Percentiles rank a stretch among this genome's conserved stretches.
These are phyloP conservation scores for Meteorus sp. DNA, from an alignment of 1,140 invertebrate species.

Conservation along the genomic window DNA sequence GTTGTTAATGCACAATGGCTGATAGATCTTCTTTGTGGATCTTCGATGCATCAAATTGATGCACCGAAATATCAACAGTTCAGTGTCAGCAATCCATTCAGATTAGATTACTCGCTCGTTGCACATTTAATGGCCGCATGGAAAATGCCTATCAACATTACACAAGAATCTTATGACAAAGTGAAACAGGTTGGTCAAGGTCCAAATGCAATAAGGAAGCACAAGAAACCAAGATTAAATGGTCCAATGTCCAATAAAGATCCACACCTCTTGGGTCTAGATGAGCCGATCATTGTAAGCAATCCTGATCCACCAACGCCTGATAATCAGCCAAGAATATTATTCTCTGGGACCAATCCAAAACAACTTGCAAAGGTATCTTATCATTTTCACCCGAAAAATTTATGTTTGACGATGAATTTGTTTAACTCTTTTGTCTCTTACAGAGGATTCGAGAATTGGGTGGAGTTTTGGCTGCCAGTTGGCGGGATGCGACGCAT, in stretches of 20 bases:
- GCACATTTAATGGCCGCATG: constrained; percentile 90
- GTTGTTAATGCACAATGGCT: constrained; percentile 93
- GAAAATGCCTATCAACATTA: constrained; percentile 88
- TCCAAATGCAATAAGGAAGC: constrained; percentile 55
- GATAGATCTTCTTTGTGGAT: constrained; percentile 89
- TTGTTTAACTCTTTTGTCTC: constrained; percentile 1
- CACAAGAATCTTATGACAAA: constrained; percentile 81
- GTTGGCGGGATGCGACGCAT: constrained; percentile 79
- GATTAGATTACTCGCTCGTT: constrained; percentile 83
- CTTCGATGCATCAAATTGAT: constrained; percentile 80
- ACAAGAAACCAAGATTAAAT: constrained; percentile 55
- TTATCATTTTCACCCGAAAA: constrained; percentile 2
- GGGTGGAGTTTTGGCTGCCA: constrained; percentile 75
- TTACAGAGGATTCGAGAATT: constrained; percentile 72
- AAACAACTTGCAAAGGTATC: constrained; percentile 55
- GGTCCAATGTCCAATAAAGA: constrained; percentile 50
- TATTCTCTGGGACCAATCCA: constrained; percentile 59
- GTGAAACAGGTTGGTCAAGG: constrained; percentile 67
- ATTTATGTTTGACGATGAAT: not conserved
- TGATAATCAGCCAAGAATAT: constrained; percentile 55
- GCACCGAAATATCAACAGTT: constrained; percentile 88
- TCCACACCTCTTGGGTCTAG: constrained; percentile 50
- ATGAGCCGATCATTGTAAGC: constrained; percentile 52
- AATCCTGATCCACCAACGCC: constrained; percentile 56
- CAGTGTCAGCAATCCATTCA: constrained; percentile 76